Percentiles rank a stretch among this genome's conserved stretches.
Evolutionary conservation across 2,113 vertebrate species (phyloP).

Genomic region (Mystacornis crossleyi): DNA sequence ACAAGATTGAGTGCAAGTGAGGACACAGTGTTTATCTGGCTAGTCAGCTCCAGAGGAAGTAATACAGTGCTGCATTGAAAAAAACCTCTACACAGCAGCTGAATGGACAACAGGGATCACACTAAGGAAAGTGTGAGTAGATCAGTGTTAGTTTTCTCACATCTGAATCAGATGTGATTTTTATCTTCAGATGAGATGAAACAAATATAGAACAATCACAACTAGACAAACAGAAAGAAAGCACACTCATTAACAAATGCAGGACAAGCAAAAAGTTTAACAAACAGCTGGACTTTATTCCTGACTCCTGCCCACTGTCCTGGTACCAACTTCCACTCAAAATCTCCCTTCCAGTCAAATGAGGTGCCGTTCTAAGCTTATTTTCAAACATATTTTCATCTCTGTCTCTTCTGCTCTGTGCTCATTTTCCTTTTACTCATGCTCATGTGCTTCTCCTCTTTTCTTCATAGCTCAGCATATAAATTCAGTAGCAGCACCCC

Average conservation of each 20-base stretch:
- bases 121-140: neutral
- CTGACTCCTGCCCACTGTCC: neutral
- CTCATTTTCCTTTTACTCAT: neutral
- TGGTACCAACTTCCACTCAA: neutral
- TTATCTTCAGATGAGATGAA: neutral
- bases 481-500: neutral
- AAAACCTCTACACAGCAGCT: neutral
- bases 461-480: neutral
- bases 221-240: neutral
- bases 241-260: neutral
- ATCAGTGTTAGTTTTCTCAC: neutral
- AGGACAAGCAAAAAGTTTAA: neutral
- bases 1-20: neutral
- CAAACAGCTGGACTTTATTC: neutral
- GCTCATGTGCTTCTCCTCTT: neutral
- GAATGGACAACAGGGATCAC: neutral
- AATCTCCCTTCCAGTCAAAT: neutral
- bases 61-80: neutral
- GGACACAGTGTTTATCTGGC: accelerated
- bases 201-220: neutral
- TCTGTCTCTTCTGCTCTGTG: neutral
- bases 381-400: neutral
- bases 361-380: neutral
- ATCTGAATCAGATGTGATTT: no score
- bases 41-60: neutral